Conservation (phyloP, 2,888 invertebrate genomes). For the Globia sparganii region DNA sequence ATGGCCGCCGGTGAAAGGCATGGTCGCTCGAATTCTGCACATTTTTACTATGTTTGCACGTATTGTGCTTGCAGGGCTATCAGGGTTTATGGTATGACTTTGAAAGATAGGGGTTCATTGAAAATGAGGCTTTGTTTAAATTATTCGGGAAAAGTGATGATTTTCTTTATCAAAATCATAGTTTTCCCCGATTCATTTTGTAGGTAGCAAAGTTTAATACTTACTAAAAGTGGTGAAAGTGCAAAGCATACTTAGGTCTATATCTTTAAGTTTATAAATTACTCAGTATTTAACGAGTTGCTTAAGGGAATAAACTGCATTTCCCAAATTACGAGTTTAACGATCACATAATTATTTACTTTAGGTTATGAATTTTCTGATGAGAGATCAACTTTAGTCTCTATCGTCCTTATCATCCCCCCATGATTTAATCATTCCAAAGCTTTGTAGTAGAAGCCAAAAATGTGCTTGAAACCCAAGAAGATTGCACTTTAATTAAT, state of each 20-base stretch:
- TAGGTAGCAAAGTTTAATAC: not conserved
- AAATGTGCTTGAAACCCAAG: not conserved
- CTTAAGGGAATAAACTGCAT: not conserved
- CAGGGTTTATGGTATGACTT: conserved; percentile 1
- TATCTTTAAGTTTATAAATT: not conserved
- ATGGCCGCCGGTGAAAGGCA: conserved; percentile 68
- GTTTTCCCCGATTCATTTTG: not conserved
- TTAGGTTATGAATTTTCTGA: not conserved
- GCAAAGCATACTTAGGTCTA: not conserved
- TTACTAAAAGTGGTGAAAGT: not conserved
- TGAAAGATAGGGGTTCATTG: not conserved
- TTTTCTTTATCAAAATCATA: not conserved
- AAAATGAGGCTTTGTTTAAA: not conserved
- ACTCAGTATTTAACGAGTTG: not conserved
- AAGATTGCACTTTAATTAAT: not conserved
- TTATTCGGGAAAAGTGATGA: not conserved
- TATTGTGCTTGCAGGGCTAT: conserved; percentile 37
- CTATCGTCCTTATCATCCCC: not conserved
- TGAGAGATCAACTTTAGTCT: not conserved
- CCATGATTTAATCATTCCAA: too few relatives aligned
- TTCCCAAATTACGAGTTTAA: not conserved
- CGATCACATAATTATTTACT: not conserved
- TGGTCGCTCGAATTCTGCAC: conserved; percentile 45
- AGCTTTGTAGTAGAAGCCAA: not conserved
- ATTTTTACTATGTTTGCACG: conserved; percentile 51